phyloP scores from a whole-genome alignment of 2,888 invertebrate species.

The Spodoptera exigua region DNA sequence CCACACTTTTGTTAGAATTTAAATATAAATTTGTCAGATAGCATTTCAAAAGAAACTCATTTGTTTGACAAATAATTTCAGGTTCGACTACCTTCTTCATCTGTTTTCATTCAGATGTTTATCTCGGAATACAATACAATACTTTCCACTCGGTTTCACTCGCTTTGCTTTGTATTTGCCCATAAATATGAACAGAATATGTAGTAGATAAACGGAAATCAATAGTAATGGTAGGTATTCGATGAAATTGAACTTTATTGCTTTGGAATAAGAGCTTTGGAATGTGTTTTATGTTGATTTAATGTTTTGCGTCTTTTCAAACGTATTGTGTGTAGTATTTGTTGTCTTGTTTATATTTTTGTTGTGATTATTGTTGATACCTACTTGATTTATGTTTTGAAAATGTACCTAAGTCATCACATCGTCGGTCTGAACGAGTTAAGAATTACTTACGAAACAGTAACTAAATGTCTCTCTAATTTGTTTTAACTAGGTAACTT shows the following conservation, averaged over 20 bases:
- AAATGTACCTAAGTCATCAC: too few species aligned
- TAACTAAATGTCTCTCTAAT: too few species aligned
- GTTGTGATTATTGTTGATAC: too few species aligned
- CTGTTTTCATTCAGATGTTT: conserved; percentile 24
- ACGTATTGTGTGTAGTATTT: too few species aligned
- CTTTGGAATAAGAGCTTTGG: background rate
- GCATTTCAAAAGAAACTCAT: background rate
- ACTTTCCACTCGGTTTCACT: conserved; percentile 36
- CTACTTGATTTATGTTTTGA: too few species aligned
- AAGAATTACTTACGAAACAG: too few species aligned
- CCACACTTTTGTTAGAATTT: too few species aligned
- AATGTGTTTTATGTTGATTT: background rate
- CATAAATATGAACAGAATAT: conserved; percentile 20
- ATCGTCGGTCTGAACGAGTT: too few species aligned
- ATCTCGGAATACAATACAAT: conserved; percentile 33
- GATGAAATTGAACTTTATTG: background rate
- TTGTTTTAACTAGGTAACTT: too few species aligned
- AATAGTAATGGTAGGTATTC: background rate
- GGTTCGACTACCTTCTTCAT: conserved; percentile 2
- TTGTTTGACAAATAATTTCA: conserved; percentile 15
- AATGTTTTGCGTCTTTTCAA: too few species aligned
- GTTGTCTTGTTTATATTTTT: too few species aligned
- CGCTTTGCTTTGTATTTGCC: conserved; percentile 23
- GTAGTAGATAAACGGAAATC: background rate
- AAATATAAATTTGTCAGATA: too few species aligned